Evolutionary conservation across 1,140 invertebrate species (phyloP), one percentile per base, ranked within the genome.

Genomic region (Temnothorax nylanderi): DNA sequence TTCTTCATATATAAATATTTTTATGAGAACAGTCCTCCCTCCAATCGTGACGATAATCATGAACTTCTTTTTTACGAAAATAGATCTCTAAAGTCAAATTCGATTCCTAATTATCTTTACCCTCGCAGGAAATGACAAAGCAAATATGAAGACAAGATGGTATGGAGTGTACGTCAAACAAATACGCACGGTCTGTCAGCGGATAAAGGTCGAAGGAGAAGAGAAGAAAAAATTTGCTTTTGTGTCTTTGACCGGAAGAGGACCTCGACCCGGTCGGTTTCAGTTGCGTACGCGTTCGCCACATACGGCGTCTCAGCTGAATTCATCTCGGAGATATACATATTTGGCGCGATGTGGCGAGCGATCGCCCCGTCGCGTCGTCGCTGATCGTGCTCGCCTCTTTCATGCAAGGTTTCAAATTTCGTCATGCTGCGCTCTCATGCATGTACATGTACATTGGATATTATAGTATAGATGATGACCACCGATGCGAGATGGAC

Each of bases 321-420:
- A 84, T 84, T 84, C n/a, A 84, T 84, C 69, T 47, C 80, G 18
- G 34, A 75, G 69, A 84, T 84, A 84, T 75, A 84, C 80, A 84
- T 84, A 84, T 84, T 84, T 84, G 80, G 80, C 80, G 69, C 26
- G 80, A 44, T 37, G 26, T 58, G 62, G 7, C 60, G 44, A 21
- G 47, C 67, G 51, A 37, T 58, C n/a, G 78, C 47, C 62, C 62
- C 26, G 32, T n/a, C 32, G 34, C 26, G 32, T n/a, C 32, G 34
- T 44, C 58, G 58, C 2, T 21, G 32, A 58, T 54, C 41, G 75
- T 21, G 41, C 60, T 64, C 32, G 37, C 51, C 51, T 82, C 67
- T 58, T 74, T 47, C 41, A 67, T 26, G 54, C 69, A 47, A 84
- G 69, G 54, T 84, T 75, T 84, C 69, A 62, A 84, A 84, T 84